A percentile compares a stretch with the other conserved stretches of the same genome.
phyloP scores from a whole-genome alignment of 2,113 vertebrate genomes.

The Amazona vittata region DNA sequence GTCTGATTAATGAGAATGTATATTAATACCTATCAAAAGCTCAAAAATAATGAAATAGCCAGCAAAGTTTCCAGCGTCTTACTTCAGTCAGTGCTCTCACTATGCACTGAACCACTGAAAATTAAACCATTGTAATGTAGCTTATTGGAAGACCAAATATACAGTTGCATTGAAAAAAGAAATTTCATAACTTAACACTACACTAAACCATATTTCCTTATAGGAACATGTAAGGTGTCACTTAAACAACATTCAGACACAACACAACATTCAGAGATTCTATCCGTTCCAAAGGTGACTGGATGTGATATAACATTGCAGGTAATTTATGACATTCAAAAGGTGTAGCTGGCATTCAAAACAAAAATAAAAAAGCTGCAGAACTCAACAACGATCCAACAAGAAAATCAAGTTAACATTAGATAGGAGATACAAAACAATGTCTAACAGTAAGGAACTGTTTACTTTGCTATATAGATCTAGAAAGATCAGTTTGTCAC shows the following conservation, averaged over 20 bases:
- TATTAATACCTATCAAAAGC: background rate
- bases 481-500: background rate
- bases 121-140: background rate
- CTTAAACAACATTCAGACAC: background rate
- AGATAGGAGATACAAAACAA: accelerated
- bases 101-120: background rate
- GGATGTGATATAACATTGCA: background rate
- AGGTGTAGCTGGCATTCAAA: background rate
- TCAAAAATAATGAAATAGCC: background rate
- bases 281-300: background rate
- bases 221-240: background rate
- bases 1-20: background rate
- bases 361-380: background rate
- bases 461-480: background rate
- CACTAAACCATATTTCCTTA: background rate
- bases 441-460: background rate
- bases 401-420: background rate
- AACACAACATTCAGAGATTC: background rate
- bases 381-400: background rate
- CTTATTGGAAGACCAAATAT: background rate
- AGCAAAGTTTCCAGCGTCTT: background rate
- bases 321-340: background rate
- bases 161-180: background rate
- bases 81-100: background rate
- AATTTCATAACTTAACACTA: background rate